Percentiles rank a stretch among this genome's conserved stretches.
Conservation (phyloP, 2,113 vertebrate genomes). For the Rousettus leschenaultii region DNA sequence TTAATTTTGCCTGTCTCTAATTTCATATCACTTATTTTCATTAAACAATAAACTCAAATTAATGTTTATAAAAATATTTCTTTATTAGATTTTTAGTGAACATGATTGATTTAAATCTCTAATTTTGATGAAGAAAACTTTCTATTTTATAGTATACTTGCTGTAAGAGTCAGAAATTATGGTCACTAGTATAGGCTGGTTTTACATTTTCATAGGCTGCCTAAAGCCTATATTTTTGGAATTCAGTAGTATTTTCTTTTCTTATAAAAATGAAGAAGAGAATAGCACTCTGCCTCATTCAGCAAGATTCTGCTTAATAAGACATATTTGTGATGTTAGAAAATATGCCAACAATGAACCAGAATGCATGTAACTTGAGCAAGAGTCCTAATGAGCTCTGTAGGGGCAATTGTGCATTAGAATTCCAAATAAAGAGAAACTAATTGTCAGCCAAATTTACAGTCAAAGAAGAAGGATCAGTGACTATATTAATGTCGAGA, state of each 20-base stretch:
- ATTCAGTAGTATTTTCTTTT: slow-evolving; percentile 39
- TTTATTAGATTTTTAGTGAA: slow-evolving; percentile 4
- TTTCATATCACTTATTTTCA: slow-evolving; percentile 24
- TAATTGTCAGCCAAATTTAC: slow-evolving; percentile 67
- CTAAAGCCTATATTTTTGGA: slow-evolving; percentile 9
- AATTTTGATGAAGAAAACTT: not conserved
- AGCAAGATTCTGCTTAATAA: slow-evolving; percentile 68
- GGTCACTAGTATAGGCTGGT: not conserved
- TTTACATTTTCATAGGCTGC: slow-evolving; percentile 44
- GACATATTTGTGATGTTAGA: slow-evolving; percentile 53
- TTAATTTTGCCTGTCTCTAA: slow-evolving; percentile 22
- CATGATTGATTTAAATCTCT: not conserved
- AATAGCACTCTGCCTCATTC: slow-evolving; percentile 51
- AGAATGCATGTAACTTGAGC: slow-evolving; percentile 57
- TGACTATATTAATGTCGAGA: slow-evolving; percentile 49
- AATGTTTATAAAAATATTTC: not conserved
- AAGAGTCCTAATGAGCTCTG: slow-evolving; percentile 69
- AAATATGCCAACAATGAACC: slow-evolving; percentile 59
- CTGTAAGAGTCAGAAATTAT: not conserved
- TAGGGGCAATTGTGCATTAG: slow-evolving; percentile 51
- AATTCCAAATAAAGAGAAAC: slow-evolving; percentile 71
- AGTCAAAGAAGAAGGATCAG: slow-evolving; percentile 47
- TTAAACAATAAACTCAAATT: not conserved
- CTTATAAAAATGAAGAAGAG: slow-evolving; percentile 17
- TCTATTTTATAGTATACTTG: not conserved